Base-by-base conservation (phyloP, 2,888 invertebrate genomes). In the Drosophila sordidula region DNA sequence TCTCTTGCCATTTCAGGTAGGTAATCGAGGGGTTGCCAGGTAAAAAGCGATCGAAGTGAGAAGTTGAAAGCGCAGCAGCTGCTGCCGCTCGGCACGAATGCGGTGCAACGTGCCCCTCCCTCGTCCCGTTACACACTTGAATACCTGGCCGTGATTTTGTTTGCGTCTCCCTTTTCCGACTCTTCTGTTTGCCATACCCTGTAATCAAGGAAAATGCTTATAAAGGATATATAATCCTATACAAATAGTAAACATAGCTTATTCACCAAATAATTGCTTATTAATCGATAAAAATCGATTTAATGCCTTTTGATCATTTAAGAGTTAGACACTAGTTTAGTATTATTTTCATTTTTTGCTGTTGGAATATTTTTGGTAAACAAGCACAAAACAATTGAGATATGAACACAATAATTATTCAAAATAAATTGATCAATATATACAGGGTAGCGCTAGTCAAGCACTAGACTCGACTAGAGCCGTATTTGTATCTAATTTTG, bases 1-100 rank as follows among this genome's bases (percentile, higher is more conserved):
- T 22, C 18, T 29, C 12, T 29, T 38, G 38, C 16, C 16, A 16
- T 14, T 14, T 18, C 41, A 63, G 47, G 47, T 49, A 42, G 12
- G 8, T 6, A n/a, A 36, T 16, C 9, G 42, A 26, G 8, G 45
- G 12, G 25, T 25, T 26, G 29, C 9, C 50, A 51, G 51, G 51
- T 64, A 64, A 45, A n/a, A 8, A 9, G 29, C 39, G 14, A 62
- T 26, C 32, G 18, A 32, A 45, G 18, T 61, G 22, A 16, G 36
- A 9, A 9, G 41, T n/a, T 14, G 8, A 34, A 47, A 18, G 36
- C 16, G 36, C 22, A 42, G 42, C 47, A 36, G 62, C 42, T 46
- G 45, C 22, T 56, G 38, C 14, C 14, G 38, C 38, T 8, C 14
- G n/a, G 36, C n/a, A 36, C 12, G 36, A 36, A 36, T 36, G 38